These are phyloP conservation scores for Dromius quadrimaculatus DNA, from an alignment of 2,888 invertebrate species.

Conservation along the genomic window DNA sequence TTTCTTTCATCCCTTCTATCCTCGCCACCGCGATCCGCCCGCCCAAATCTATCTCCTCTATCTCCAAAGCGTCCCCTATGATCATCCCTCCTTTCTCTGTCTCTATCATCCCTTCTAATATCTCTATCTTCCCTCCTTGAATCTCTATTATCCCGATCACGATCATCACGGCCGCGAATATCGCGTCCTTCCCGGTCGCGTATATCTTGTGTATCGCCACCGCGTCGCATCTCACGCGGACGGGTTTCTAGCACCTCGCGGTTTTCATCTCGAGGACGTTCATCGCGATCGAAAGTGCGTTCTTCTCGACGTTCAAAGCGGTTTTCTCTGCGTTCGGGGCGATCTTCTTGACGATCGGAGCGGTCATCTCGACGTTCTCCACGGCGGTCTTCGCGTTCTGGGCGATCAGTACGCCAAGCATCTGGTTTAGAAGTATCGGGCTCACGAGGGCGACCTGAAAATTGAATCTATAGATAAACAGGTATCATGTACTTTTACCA, in stretches of 20 bases:
- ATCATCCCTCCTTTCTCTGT: conserved; percentile 49
- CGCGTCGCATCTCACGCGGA: not conserved
- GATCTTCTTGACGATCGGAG: conserved; percentile 53
- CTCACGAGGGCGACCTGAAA: conserved; percentile 39
- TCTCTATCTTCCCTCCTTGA: not conserved
- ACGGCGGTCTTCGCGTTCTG: conserved; percentile 32
- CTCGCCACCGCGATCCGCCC: conserved; percentile 47
- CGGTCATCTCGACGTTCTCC: conserved; percentile 52
- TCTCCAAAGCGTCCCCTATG: conserved; percentile 54
- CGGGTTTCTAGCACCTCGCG: not conserved
- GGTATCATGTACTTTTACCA: too few relatives aligned
- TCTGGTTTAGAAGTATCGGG: conserved; percentile 34
- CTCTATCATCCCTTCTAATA: conserved; percentile 43
- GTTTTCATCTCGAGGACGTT: too few relatives aligned
- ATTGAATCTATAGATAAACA: too few relatives aligned
- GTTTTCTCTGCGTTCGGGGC: too few relatives aligned
- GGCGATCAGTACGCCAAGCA: conserved; percentile 34
- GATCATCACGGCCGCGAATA: not conserved
- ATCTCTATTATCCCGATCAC: not conserved
- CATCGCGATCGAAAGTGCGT: conserved; percentile 39
- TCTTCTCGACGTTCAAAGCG: conserved; percentile 53
- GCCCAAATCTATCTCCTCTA: too few relatives aligned
- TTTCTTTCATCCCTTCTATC: too few relatives aligned
- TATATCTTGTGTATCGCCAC: not conserved
- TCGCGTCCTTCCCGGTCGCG: not conserved